Evolutionary conservation across 2,888 invertebrate genomes (phyloP).

Genomic region (Chaetoderma sp.): DNA sequence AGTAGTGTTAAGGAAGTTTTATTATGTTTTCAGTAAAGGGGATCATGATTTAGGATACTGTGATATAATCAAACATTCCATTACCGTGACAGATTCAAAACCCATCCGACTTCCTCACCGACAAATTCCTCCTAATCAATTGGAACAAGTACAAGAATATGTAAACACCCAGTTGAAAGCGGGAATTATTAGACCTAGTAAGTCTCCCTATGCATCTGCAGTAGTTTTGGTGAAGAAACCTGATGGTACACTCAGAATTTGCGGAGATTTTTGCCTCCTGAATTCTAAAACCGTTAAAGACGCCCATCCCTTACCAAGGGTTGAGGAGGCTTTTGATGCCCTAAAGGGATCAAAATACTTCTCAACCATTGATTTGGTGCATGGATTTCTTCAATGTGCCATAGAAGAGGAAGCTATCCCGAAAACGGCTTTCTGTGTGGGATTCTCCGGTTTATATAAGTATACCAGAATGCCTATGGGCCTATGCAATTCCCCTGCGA

Average conservation of each 20-base stretch:
- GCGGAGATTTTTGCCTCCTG: slow-evolving; percentile 42
- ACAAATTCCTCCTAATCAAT: slow-evolving; percentile 24
- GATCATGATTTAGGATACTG: too few relatives aligned
- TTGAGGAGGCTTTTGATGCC: slow-evolving; percentile 42
- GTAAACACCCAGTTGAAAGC: slow-evolving; percentile 17
- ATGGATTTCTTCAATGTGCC: slow-evolving; percentile 45
- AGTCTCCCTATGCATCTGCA: slow-evolving; percentile 38
- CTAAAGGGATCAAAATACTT: slow-evolving; percentile 39
- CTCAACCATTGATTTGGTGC: slow-evolving; percentile 39
- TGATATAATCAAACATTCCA: too few relatives aligned
- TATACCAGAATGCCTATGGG: slow-evolving; percentile 36
- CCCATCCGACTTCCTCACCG: slow-evolving; percentile 8
- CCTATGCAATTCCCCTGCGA: slow-evolving; percentile 25
- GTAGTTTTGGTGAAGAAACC: slow-evolving; percentile 42
- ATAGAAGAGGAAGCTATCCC: slow-evolving; percentile 35
- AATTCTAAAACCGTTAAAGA: slow-evolving; percentile 44
- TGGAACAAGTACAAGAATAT: slow-evolving; percentile 29
- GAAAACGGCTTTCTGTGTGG: slow-evolving; percentile 42
- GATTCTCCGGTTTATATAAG: slow-evolving; percentile 36
- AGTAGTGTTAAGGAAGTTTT: too few relatives aligned
- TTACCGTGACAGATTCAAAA: too few relatives aligned
- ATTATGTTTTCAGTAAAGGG: too few relatives aligned
- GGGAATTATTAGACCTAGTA: slow-evolving; percentile 18
- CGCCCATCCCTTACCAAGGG: slow-evolving; percentile 42
- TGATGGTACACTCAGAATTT: slow-evolving; percentile 34